Base-by-base conservation (phyloP, 2,888 invertebrate species). In the Fragum whitleyi region DNA sequence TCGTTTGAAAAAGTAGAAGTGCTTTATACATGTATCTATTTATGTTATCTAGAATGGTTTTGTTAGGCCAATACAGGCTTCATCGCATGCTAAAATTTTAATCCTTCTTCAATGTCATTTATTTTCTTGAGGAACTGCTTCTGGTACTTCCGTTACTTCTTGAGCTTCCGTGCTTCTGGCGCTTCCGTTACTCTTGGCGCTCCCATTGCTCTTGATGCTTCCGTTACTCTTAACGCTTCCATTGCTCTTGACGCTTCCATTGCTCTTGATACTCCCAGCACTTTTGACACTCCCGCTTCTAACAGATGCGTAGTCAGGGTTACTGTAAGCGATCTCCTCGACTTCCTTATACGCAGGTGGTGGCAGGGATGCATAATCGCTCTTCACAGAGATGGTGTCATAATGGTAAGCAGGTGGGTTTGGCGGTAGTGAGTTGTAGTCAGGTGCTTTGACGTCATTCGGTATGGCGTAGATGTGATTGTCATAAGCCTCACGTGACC, bases 381-480 rank as follows among this genome's bases (percentile, higher is more conserved):
- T 65, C 21, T 65, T 39, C 42, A 65, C 42, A 0, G 39, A 39
- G 2, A 39, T 23, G 1, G 9, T 65, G 26, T 65, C 65, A 14
- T 23, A 42, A 9, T 65, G 65, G 65, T 65, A 65, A 23, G 65
- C 65, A 16, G 65, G 65, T 2, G 65, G 65, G 36, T 65, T 65
- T 3, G 65, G 65, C 26, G 65, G 65, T n/a, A 42, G 42, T 16
- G 47, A 39, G 39, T 42, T 72, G 77, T 47, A 72, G 72, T 29
- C 71, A 23, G 57, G 61, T 23, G 28, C 65, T 47, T 11, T 42
- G 42, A 70, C 55, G 26, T 74, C 74, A 23, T 32, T 57, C 16
- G 67, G 67, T 11, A 77, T 65, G 11, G 67, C 57, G 55, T 77
- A 72, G 57, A 72, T 55, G 51, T 77, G 65, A 42, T 55, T 77